phyloP scores from a whole-genome alignment of 2,113 vertebrate genomes.

The Microtus montanus region DNA sequence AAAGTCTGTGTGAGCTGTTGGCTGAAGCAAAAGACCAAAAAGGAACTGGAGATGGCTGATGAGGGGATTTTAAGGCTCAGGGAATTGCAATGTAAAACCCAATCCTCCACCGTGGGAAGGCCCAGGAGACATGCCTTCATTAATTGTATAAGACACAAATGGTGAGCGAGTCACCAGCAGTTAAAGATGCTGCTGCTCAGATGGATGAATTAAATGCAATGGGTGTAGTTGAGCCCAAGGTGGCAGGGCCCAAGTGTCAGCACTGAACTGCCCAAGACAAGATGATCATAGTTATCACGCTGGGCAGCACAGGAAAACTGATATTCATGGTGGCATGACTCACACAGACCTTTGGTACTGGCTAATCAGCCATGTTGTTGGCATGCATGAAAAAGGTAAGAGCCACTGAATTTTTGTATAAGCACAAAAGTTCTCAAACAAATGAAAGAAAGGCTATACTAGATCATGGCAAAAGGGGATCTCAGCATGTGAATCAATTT shows the following conservation, averaged over 20 bases:
- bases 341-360: not conserved
- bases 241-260: not conserved
- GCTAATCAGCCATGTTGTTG: not conserved
- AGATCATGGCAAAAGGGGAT: not conserved
- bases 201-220: not conserved
- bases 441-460: not conserved
- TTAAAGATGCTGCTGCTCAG: not conserved
- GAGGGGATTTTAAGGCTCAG: not conserved
- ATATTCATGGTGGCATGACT: no score
- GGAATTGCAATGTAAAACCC: not conserved
- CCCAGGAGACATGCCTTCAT: not conserved
- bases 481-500: not conserved
- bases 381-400: not conserved
- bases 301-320: not conserved
- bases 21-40: not conserved
- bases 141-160: not conserved
- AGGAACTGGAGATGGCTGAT: not conserved
- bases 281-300: not conserved
- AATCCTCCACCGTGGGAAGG: not conserved
- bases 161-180: not conserved
- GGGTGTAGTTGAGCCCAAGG: not conserved
- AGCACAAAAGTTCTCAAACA: not conserved
- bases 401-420: not conserved
- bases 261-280: not conserved
- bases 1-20: not conserved